phyloP scores from a whole-genome alignment of 1,140 invertebrate genomes.

The Araneus ventricosus region DNA sequence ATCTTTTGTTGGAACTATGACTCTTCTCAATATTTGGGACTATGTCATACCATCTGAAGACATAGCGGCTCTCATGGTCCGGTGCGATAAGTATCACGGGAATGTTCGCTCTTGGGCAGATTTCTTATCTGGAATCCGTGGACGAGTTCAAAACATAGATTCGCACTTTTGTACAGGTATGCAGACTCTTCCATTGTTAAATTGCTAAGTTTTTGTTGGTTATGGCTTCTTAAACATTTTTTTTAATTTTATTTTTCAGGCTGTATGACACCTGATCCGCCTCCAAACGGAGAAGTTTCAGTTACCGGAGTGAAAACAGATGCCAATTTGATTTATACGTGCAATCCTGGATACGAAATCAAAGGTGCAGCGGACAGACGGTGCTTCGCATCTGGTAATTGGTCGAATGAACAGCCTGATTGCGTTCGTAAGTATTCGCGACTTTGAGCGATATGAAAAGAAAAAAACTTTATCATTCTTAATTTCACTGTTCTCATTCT shows the following conservation, averaged over 20 bases:
- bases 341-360: conserved; percentile 79
- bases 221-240: not conserved
- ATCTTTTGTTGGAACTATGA: conserved; percentile 84
- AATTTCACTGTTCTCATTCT: too few species aligned
- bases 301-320: conserved; percentile 79
- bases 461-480: too few species aligned
- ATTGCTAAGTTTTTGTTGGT: not conserved
- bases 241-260: conserved; percentile 78
- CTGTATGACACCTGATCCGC: conserved; percentile 81
- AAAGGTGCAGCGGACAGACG: conserved; percentile 76
- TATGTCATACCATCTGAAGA: conserved; percentile 80
- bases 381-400: conserved; percentile 80
- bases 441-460: not conserved
- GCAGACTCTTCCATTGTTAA: not conserved
- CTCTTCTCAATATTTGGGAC: conserved; percentile 85
- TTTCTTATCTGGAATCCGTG: conserved; percentile 82
- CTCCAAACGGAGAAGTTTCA: conserved; percentile 80
- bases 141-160: conserved; percentile 80
- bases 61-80: conserved; percentile 81
- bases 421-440: conserved; percentile 82
- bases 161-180: conserved; percentile 81
- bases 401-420: conserved; percentile 79
- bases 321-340: conserved; percentile 79
- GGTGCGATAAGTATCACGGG: conserved; percentile 82
- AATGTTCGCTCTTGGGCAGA: conserved; percentile 84